These are phyloP conservation scores for Sturnus vulgaris DNA, from an alignment of 2,113 vertebrate species.

Conservation along the genomic window DNA sequence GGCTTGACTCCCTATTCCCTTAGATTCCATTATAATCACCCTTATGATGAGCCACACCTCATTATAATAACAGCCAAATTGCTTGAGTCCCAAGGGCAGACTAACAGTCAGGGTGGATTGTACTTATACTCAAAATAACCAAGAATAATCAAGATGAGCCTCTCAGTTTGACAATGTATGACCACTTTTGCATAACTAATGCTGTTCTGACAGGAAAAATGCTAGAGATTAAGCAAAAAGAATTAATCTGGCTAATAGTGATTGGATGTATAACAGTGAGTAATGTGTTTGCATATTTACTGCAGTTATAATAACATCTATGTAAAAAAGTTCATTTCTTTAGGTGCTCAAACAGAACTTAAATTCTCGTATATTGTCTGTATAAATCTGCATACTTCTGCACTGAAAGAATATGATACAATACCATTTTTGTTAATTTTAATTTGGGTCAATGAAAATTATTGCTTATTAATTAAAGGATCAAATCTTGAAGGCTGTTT, in stretches of 20 bases:
- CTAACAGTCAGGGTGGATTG: slow-evolving; percentile 71
- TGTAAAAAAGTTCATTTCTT: background rate
- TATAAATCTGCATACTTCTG: background rate
- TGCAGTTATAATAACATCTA: background rate
- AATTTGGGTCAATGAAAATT: background rate
- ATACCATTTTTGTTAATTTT: background rate
- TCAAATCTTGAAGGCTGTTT: background rate
- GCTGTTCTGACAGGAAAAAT: slow-evolving; percentile 49
- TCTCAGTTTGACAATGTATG: slow-evolving; percentile 65
- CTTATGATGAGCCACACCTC: slow-evolving; percentile 70
- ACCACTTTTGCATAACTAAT: slow-evolving; percentile 72
- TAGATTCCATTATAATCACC: slow-evolving; percentile 71
- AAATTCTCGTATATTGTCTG: background rate
- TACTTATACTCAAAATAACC: slow-evolving; percentile 73
- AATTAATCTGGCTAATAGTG: slow-evolving; percentile 55
- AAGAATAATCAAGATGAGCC: slow-evolving; percentile 72
- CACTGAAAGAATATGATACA: background rate
- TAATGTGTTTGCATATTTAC: slow-evolving; percentile 12
- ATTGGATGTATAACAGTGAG: slow-evolving; percentile 25
- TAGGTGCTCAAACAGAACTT: background rate
- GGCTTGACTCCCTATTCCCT: slow-evolving; percentile 58
- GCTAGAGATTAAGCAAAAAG: slow-evolving; percentile 38
- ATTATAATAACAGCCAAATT: slow-evolving; percentile 77
- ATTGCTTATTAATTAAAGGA: background rate
- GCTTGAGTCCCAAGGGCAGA: slow-evolving; percentile 69